These are phyloP conservation scores for Coleophora deauratella DNA, from an alignment of 2,888 invertebrate genomes.

Conservation along the genomic window DNA sequence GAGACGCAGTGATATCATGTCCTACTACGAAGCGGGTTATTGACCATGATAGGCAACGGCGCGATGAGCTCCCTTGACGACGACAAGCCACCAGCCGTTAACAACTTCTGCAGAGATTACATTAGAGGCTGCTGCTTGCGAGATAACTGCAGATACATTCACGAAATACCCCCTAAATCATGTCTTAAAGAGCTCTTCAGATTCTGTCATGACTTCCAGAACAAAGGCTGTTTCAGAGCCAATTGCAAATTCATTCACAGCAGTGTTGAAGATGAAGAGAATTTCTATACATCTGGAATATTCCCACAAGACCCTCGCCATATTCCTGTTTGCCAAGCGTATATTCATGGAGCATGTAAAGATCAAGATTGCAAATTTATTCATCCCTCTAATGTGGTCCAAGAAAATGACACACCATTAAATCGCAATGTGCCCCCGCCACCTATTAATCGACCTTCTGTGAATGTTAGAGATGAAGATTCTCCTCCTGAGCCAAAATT, in stretches of 20 bases:
- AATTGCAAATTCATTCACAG: constrained; percentile 83
- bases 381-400: constrained; percentile 39
- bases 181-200: constrained; percentile 56
- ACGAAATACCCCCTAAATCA: constrained; percentile 49
- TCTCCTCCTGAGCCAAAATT: constrained; percentile 61
- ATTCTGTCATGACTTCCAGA: constrained; percentile 78
- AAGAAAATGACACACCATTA: constrained; percentile 30
- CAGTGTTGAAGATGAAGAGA: constrained; percentile 79
- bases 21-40: too few relatives aligned
- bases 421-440: constrained; percentile 30
- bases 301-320: constrained; percentile 66
- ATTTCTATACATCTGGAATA: constrained; percentile 76
- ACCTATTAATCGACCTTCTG: constrained; percentile 36
- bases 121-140: constrained; percentile 64
- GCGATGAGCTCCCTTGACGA: constrained; percentile 36
- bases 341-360: constrained; percentile 71
- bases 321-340: constrained; percentile 76
- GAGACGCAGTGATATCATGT: too few relatives aligned
- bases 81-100: constrained; percentile 32
- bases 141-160: constrained; percentile 70
- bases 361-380: constrained; percentile 57
- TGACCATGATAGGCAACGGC: constrained; percentile 29
- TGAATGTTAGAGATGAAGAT: constrained; percentile 47
- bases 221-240: constrained; percentile 77
- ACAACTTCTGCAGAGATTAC: constrained; percentile 62